phyloP scores from a whole-genome alignment of 2,888 invertebrate genomes.

The Mythimna lalbum region DNA sequence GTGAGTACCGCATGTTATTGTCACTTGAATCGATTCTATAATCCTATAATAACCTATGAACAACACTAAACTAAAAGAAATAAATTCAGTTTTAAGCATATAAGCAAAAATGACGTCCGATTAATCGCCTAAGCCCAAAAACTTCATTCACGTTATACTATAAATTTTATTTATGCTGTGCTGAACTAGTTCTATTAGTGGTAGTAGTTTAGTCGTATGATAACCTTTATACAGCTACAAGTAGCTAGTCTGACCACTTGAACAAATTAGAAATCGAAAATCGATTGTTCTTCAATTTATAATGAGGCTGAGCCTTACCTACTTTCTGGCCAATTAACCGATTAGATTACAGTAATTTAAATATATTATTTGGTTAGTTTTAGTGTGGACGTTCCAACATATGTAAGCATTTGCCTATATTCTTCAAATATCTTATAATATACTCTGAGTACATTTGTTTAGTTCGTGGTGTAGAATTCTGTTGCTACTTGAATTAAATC shows the following conservation, averaged over 20 bases:
- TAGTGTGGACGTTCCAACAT: neutral
- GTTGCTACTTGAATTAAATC: neutral
- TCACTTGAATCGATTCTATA: conserved; percentile 44
- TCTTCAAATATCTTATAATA: neutral
- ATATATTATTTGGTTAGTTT: conserved; percentile 16
- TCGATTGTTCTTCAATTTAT: conserved; percentile 62
- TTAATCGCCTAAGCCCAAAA: neutral
- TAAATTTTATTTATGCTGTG: neutral
- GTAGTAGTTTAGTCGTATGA: neutral
- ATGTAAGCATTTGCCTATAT: neutral
- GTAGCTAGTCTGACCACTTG: conserved; percentile 34
- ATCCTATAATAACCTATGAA: conserved; percentile 11
- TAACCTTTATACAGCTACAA: conserved; percentile 14
- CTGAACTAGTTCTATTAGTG: neutral
- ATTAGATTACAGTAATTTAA: conserved; percentile 18
- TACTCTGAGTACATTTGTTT: neutral
- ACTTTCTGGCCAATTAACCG: conserved; percentile 33
- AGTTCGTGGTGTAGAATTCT: neutral
- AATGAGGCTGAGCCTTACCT: conserved; percentile 50
- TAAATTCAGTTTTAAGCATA: neutral
- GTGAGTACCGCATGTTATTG: conserved; percentile 76
- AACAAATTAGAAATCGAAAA: conserved; percentile 56
- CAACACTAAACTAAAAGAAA: neutral
- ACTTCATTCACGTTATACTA: neutral
- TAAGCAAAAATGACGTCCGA: neutral